Evolutionary conservation across 2,797 vertebrate genomes (phyloP).

Genomic region (Synaphobranchus kaupii): DNA sequence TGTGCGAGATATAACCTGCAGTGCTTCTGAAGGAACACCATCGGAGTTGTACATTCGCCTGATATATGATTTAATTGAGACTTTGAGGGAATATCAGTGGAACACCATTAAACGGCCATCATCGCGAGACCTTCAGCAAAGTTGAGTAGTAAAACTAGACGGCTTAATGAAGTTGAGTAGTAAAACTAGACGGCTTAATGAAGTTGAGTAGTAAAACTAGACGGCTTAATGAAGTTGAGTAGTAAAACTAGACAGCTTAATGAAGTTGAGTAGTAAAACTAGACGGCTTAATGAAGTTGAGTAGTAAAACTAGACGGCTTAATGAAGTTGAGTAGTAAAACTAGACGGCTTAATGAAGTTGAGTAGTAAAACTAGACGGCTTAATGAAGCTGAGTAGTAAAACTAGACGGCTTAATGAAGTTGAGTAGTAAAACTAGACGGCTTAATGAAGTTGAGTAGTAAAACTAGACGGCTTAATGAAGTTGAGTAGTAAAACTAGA

Average conservation of each 20-base stretch:
- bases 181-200: not conserved
- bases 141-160: not conserved
- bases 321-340: not conserved
- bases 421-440: not conserved
- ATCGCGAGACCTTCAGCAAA: not conserved
- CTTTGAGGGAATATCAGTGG: not conserved
- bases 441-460: not conserved
- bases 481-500: not conserved
- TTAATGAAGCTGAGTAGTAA: not conserved
- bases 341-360: not conserved
- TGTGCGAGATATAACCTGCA: too few relatives aligned
- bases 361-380: not conserved
- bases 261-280: not conserved
- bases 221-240: not conserved
- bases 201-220: not conserved
- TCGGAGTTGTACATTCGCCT: not conserved
- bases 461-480: not conserved
- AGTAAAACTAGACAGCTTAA: not conserved
- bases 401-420: not conserved
- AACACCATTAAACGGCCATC: not conserved
- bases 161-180: not conserved
- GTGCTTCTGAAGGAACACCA: not conserved
- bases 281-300: not conserved
- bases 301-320: not conserved
- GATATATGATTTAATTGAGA: not conserved